Conservation (phyloP, 2,113 vertebrate species). For the Salvelinus sp. region DNA sequence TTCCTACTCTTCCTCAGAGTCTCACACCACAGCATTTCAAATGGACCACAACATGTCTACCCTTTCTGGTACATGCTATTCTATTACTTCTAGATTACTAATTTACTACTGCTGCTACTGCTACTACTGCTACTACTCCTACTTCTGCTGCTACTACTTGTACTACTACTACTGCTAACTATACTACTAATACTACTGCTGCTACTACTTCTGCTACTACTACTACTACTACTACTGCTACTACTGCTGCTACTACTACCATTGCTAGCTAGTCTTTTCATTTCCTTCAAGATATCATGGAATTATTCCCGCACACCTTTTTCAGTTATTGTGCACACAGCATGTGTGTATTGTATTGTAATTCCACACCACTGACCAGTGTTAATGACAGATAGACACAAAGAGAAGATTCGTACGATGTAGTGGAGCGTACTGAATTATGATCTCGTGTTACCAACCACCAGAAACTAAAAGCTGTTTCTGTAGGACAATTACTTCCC, state of each 20-base stretch:
- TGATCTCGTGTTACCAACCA: not conserved
- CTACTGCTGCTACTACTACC: no score
- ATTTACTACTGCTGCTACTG: not conserved
- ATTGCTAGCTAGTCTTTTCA: no score
- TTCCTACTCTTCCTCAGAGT: constrained; percentile 89
- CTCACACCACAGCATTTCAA: constrained; percentile 83
- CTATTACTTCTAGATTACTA: not conserved
- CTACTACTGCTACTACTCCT: not conserved
- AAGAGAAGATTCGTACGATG: not conserved
- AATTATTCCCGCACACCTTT: no score
- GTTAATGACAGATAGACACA: not conserved
- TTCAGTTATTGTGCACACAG: no score
- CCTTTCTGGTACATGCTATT: constrained; percentile 81
- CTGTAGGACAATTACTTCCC: constrained; percentile 31
- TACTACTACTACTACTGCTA: no score
- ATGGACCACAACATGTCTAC: constrained; percentile 82
- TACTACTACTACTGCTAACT: no score
- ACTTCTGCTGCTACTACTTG: no score
- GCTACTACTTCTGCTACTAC: no score
- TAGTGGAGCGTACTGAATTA: not conserved
- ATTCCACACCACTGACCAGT: no score
- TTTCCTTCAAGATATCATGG: no score
- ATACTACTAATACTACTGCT: no score
- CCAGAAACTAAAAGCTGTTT: constrained; percentile 17
- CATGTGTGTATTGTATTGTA: no score